Base-by-base conservation (phyloP, 2,888 invertebrate genomes). In the Amphiduros pacificus region DNA sequence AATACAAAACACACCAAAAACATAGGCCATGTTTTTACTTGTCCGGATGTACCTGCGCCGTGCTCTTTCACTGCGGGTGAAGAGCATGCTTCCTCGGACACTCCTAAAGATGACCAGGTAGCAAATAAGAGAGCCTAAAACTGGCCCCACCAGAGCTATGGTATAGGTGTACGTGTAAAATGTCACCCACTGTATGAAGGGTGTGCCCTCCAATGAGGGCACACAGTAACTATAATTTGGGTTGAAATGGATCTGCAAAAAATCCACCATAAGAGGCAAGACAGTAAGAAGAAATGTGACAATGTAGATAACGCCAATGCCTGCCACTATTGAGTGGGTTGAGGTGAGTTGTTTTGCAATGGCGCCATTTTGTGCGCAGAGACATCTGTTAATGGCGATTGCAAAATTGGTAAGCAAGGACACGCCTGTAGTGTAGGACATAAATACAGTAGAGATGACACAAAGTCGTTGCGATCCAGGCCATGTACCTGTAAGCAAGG, bases 151-250 rank as follows among this genome's bases (percentile, higher is more conserved):
- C 1, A 55, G 40, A 9, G n/a, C 44, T 6, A 55, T 24, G 5
- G 41, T 44, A 44, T 55, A 55, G 14, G 55, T 41, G 24, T 55
- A 55, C 24, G 55, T 26, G 27, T 55, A 55, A 24, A 55, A 55
- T 3, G 41, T 36, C 2, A 55, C 44, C 55, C 55, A 55, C 26
- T 55, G 26, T 1, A 27, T 28, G 26, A 28, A 11, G 14, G 40
- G 44, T 22, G 55, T 55, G 9, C 27, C 27, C n/a, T 17, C 11
- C 1, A 44, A 14, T 14, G 55, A 55, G 14, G 44, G 41, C 2
- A n/a, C 55, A 24, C 55, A 55, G 22, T 41, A 55, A 5, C 24
- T 36, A 17, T 55, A 55, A 9, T n/a, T 24, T 20, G 22, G 5
- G 55, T 55, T 40, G 27, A 27, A 55, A 5, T 44, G 26, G 9